Evolutionary conservation across 2,888 invertebrate species (phyloP).

Genomic region (Digitonthophagus gazella): DNA sequence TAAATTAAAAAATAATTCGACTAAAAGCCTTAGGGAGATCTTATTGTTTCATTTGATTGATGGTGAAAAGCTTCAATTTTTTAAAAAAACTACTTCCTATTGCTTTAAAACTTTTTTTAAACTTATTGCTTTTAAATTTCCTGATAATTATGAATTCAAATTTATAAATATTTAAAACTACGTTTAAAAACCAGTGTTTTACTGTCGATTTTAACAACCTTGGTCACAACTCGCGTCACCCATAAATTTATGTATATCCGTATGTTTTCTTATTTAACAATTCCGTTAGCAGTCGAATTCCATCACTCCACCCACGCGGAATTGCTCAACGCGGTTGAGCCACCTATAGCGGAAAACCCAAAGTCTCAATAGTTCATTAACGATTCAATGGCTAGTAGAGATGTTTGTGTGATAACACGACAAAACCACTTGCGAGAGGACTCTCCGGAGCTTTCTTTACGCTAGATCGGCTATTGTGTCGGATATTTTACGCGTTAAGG

Average conservation of each 20-base stretch:
- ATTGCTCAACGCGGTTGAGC: not conserved
- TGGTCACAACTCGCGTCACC: not conserved
- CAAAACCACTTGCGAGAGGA: not conserved
- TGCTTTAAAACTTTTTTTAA: too few relatives aligned
- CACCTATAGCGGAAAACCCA: not conserved
- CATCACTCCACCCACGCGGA: not conserved
- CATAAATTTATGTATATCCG: not conserved
- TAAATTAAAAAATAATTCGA: constrained; percentile 35
- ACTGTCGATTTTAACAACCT: not conserved
- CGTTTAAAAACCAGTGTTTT: too few relatives aligned
- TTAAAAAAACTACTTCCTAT: too few relatives aligned
- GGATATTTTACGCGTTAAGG: not conserved
- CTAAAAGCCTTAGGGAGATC: constrained; percentile 27
- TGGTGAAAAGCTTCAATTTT: not conserved
- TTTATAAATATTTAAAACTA: not conserved
- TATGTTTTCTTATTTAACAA: not conserved
- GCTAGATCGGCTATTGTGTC: not conserved
- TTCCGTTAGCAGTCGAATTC: not conserved
- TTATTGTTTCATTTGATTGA: not conserved
- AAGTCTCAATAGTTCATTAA: not conserved
- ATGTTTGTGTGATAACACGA: not conserved
- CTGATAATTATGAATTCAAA: not conserved
- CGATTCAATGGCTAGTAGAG: not conserved
- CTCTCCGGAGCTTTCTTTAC: not conserved
- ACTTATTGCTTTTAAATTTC: too few relatives aligned